Percentiles rank a stretch among this genome's conserved stretches.
These are phyloP conservation scores for Asteroscopus sphinx DNA, from an alignment of 2,888 invertebrate genomes.

Conservation along the genomic window DNA sequence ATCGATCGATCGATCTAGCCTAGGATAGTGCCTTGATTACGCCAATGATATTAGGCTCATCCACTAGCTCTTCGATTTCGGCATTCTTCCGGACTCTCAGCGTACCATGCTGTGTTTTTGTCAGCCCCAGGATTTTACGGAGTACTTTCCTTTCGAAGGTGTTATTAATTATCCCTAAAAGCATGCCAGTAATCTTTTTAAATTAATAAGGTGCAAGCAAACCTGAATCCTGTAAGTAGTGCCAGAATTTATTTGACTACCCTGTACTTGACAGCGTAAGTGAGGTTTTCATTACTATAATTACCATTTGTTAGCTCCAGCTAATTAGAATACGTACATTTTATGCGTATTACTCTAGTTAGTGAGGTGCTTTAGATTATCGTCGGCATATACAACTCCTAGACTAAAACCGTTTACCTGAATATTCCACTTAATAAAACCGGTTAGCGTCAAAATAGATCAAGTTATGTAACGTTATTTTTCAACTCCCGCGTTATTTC, in stretches of 20 bases:
- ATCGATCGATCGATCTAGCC: too few relatives aligned
- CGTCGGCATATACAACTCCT: not conserved
- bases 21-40: too few relatives aligned
- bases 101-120: too few relatives aligned
- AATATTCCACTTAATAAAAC: not conserved
- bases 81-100: too few relatives aligned
- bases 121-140: too few relatives aligned
- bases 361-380: constrained; percentile 14
- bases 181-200: not conserved
- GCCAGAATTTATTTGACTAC: constrained; percentile 36
- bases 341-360: constrained; percentile 20
- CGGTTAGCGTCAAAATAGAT: not conserved
- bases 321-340: constrained; percentile 19
- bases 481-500: constrained; percentile 25
- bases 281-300: constrained; percentile 36
- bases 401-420: constrained; percentile 2
- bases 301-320: constrained; percentile 20
- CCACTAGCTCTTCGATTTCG: too few relatives aligned
- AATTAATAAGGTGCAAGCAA: constrained; percentile 1
- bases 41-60: too few relatives aligned
- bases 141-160: too few relatives aligned
- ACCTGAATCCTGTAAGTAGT: constrained; percentile 5
- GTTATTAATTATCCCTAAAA: constrained; percentile 6
- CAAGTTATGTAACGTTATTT: not conserved
- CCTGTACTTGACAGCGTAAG: constrained; percentile 24